Base-by-base conservation (phyloP, 2,888 invertebrate genomes). In the Tachina lurida region DNA sequence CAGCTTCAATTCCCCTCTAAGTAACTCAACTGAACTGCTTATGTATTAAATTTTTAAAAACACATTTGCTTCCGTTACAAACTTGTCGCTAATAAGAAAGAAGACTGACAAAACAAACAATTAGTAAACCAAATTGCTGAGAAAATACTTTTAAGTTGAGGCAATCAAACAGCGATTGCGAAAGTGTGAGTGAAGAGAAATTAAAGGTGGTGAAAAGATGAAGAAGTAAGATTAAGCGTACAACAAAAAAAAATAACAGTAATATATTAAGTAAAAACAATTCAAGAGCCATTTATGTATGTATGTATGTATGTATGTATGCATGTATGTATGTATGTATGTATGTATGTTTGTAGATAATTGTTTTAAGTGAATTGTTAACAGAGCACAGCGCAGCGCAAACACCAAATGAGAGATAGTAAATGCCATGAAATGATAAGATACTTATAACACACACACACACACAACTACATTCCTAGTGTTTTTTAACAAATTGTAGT, bases 81-180 rank as follows among this genome's bases (percentile, higher is more conserved):
- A 75, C 68, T 62, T 56, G 22, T 56, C 49, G 43, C 31, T 31
- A 31, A 31, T 31, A 31, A 0, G 31, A 31, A 56, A 70, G 70
- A 70, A 76, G 62, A 79, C 67, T 74, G 56, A 84, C 84, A 84
- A 84, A 80, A 80, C 75, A 75, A 84, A 65, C 79, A 75, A 84
- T 84, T 80, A 75, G 75, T 73, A 74, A 78, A 77, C 73, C 77
- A 84, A 78, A 67, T 67, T 77, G 39, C n/a, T 73, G 77, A 77
- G 73, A 71, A 77, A 83, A 77, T 73, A 39, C 47, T 63, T 81
- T 13, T 15, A 47, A 47, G 10, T 17, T 17, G 19, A 17, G 13
- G 13, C 7, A n/a, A n/a, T 49, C 7, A 7, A n/a, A 15, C n/a
- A 15, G 8, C n/a, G n/a, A 49, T 49, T 22, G 39, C 19, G 12